phyloP scores from a whole-genome alignment of 2,888 invertebrate genomes.

The Acrocyrtus sp. region DNA sequence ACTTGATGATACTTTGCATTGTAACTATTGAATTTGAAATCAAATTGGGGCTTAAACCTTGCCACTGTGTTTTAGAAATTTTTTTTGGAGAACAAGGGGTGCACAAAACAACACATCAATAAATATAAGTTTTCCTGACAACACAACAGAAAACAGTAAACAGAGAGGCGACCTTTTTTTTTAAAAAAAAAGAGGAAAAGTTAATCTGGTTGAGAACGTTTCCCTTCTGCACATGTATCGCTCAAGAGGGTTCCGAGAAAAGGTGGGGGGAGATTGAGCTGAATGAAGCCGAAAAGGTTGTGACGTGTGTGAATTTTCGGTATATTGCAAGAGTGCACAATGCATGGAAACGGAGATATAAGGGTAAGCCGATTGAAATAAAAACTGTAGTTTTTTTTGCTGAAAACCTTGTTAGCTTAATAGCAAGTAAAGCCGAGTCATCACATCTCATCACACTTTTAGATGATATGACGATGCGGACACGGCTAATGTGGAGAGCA shows the following conservation, averaged over 20 bases:
- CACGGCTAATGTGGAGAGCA: slow-evolving; percentile 17
- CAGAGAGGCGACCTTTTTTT: neutral
- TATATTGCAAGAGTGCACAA: slow-evolving; percentile 26
- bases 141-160: slow-evolving; percentile 1
- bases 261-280: neutral
- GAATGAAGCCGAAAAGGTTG: neutral
- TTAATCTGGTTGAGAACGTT: slow-evolving; percentile 39
- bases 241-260: no score
- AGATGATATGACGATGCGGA: slow-evolving; percentile 47
- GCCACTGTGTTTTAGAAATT: neutral
- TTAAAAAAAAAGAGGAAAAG: slow-evolving; percentile 27
- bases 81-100: neutral
- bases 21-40: no score
- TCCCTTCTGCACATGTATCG: no score
- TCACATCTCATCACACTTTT: slow-evolving; percentile 52
- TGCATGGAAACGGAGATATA: neutral
- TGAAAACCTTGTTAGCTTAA: slow-evolving; percentile 35
- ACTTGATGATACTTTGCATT: no score
- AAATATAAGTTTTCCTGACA: neutral
- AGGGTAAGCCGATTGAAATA: slow-evolving; percentile 13
- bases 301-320: neutral
- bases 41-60: no score
- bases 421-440: slow-evolving; percentile 45
- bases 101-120: neutral
- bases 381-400: slow-evolving; percentile 2